phyloP scores from a whole-genome alignment of 2,888 invertebrate species.

The Pantelozetes paolii region DNA sequence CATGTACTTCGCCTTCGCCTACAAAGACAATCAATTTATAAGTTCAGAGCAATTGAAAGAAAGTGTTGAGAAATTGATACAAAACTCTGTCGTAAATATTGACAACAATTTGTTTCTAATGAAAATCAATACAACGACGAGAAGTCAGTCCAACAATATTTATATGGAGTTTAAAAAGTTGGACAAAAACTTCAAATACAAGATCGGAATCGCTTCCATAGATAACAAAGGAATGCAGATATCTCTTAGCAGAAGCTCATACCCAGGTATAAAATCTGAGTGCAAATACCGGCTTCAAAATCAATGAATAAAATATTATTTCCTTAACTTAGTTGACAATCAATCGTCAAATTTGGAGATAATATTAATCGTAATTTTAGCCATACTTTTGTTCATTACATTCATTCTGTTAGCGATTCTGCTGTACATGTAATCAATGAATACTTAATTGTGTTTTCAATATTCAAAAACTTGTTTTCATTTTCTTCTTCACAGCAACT shows the following conservation, averaged over 20 bases:
- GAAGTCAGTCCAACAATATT: too few relatives aligned
- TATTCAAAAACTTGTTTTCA: too few relatives aligned
- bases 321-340: neutral
- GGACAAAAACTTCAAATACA: neutral
- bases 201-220: neutral
- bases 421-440: slow-evolving; percentile 38
- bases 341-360: slow-evolving; percentile 23
- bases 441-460: too few relatives aligned
- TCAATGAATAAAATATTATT: too few relatives aligned
- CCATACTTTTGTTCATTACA: slow-evolving; percentile 35
- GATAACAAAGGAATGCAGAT: neutral
- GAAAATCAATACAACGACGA: neutral
- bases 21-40: neutral
- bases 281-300: too few relatives aligned
- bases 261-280: too few relatives aligned
- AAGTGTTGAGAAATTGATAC: too few relatives aligned
- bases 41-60: too few relatives aligned
- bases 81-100: too few relatives aligned
- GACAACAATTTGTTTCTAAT: neutral
- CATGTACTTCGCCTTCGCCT: neutral
- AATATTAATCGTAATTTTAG: slow-evolving; percentile 34
- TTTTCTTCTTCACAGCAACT: slow-evolving; percentile 30
- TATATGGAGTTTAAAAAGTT: neutral
- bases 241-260: neutral
- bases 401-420: slow-evolving; percentile 36